Percentiles rank a stretch among this genome's conserved stretches.
These are phyloP conservation scores for Cygnus olor DNA, from an alignment of 2,797 vertebrate genomes.

Conservation along the genomic window DNA sequence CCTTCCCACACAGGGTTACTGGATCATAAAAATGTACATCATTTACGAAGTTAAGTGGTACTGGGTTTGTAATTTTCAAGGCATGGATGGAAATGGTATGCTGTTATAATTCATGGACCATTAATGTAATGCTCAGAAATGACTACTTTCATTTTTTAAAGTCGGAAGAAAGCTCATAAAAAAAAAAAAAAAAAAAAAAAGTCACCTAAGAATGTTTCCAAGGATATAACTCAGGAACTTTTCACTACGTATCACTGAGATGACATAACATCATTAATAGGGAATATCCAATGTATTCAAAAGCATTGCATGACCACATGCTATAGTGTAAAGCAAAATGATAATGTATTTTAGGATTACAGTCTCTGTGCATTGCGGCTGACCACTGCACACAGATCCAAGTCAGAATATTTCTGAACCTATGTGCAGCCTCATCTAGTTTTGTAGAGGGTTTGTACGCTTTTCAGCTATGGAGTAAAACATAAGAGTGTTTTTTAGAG, in stretches of 20 bases:
- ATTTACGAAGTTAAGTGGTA: conserved; percentile 66
- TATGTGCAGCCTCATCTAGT: background rate
- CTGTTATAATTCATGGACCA: conserved; percentile 54
- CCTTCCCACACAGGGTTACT: conserved; percentile 59
- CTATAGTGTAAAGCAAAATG: background rate
- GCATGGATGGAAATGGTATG: conserved; percentile 39
- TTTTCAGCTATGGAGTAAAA: background rate
- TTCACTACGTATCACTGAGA: background rate
- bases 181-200: background rate
- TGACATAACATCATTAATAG: background rate
- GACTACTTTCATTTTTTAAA: conserved; percentile 32
- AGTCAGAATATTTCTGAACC: background rate
- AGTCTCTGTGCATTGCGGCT: background rate
- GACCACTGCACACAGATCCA: background rate
- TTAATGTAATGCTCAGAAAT: conserved; percentile 57
- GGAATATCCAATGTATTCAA: background rate
- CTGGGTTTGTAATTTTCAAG: conserved; percentile 54
- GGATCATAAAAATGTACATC: conserved; percentile 60
- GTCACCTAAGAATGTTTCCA: background rate
- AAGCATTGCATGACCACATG: background rate
- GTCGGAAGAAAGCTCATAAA: conserved; percentile 8
- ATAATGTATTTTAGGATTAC: background rate
- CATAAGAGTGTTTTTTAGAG: background rate
- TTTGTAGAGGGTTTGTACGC: background rate
- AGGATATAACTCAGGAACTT: background rate